Evolutionary conservation across 30 jellyfish, hydroid and myxozoan genomes (phyloP).

Genomic region (Nemopilema nomurai): DNA sequence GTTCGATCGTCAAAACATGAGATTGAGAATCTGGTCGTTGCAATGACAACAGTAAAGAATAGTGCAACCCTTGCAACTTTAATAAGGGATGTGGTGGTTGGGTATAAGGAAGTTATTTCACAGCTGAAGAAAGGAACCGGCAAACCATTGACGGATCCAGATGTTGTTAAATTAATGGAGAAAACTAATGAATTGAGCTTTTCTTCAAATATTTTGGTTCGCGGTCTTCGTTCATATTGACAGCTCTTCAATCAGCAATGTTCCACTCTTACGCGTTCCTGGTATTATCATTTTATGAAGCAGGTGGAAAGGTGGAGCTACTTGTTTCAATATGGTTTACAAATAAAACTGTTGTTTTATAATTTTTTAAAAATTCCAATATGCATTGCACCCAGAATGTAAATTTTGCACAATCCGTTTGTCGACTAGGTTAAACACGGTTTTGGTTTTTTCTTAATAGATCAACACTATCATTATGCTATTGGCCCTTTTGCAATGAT

Average conservation of each 20-base stretch:
- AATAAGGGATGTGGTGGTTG: constrained; percentile 45
- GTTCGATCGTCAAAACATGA: constrained; percentile 50
- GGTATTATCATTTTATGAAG: no score
- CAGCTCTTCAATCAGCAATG: not conserved
- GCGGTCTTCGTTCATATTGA: constrained; percentile 49
- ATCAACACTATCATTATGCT: no score
- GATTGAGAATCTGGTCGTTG: constrained; percentile 51
- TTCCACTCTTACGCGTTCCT: no score
- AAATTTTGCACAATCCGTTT: no score
- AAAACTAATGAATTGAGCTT: constrained; percentile 46
- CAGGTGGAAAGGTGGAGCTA: no score
- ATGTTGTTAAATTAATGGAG: constrained; percentile 45
- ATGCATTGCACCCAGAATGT: no score
- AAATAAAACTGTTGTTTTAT: no score
- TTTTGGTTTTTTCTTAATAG: no score
- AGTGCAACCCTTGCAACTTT: constrained; percentile 50
- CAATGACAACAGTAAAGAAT: constrained; percentile 38
- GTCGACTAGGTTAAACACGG: no score
- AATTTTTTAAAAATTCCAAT: no score
- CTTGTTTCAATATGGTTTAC: no score
- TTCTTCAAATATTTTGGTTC: constrained; percentile 50
- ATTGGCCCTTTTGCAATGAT: no score
- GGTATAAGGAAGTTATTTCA: constrained; percentile 35
- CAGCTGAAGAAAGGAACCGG: constrained; percentile 55
- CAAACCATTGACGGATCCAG: constrained; percentile 53